Percentiles rank a stretch among this genome's conserved stretches.
These are phyloP conservation scores for Scrobipalpa costella DNA, from an alignment of 2,888 invertebrate genomes.

Conservation along the genomic window DNA sequence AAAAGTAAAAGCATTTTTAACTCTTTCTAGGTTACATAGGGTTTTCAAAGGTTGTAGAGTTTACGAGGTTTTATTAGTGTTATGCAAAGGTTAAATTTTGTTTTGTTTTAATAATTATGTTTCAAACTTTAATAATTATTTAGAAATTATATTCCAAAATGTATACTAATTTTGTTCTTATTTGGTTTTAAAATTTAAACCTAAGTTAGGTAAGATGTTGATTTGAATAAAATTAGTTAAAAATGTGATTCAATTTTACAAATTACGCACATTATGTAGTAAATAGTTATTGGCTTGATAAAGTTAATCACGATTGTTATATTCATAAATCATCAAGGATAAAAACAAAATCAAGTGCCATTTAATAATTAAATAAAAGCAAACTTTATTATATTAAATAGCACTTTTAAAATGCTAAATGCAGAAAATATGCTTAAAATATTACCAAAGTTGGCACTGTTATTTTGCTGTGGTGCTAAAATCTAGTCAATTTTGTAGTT, in stretches of 20 bases:
- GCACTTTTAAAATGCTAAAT: background rate
- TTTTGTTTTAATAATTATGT: too few species aligned
- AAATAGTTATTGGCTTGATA: conserved; percentile 33
- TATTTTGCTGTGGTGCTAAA: conserved; percentile 7
- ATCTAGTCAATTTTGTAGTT: background rate
- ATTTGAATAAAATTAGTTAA: too few species aligned
- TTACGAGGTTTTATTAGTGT: conserved; percentile 23
- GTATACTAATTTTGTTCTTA: too few species aligned
- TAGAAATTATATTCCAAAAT: too few species aligned
- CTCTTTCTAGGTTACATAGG: conserved; percentile 21
- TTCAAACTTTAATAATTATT: too few species aligned
- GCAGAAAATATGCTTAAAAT: conserved; percentile 8
- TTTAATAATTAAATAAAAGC: too few species aligned
- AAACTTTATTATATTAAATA: too few species aligned
- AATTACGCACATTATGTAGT: conserved; percentile 32
- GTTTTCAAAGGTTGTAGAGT: conserved; percentile 24
- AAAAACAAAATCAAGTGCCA: conserved; percentile 26
- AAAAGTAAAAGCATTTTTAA: conserved; percentile 24
- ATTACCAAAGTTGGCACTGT: background rate
- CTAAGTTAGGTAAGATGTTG: too few species aligned
- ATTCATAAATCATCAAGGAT: background rate
- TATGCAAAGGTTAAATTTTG: background rate
- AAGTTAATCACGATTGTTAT: conserved; percentile 33
- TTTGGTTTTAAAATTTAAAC: too few species aligned
- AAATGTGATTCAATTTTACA: conserved; percentile 43